Base-by-base conservation (phyloP, 2,888 invertebrate species). In the Onthophagus sagittarius region DNA sequence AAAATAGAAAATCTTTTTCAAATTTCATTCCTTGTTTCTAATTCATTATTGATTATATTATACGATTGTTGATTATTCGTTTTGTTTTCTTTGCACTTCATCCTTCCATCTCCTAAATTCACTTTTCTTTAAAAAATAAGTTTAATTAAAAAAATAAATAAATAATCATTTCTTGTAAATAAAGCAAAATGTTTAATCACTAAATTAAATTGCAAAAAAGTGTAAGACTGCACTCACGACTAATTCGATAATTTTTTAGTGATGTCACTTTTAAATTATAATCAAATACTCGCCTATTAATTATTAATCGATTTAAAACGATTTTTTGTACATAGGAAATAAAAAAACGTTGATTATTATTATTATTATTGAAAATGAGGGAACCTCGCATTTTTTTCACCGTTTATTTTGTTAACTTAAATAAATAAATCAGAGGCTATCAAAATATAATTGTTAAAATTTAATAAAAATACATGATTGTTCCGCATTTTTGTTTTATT, bases 351-450 rank as follows among this genome's bases (percentile, higher is more conserved):
- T 69, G 2, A 64, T 69, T 69, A 39, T 69, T 69, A 69, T 69
- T 69, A 69, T 72, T 67, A 33, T 64, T 64, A 31, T 72, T 13
- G 62, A 15, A 15, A 32, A 71, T n/a, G 23, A 3, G 23, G 23
- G 23, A 23, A 23, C 23, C 23, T 23, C 23, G 23, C 23, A 23
- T 23, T 23, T 23, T 23, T 23, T 23, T 23, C 23, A 23, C 23
- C 2, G 23, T 23, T 23, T 23, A 23, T 23, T 82, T 82, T 83
- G 83, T 83, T 83, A 81, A 82, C 79, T 79, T 79, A 77, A 79
- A 82, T 79, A 77, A 79, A 82, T 80, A 82, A 82, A 81, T 53
- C 39, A 11, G 11, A 11, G 39, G 39, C 39, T 53, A 53, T 53
- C 39, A 53, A 53, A 53, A 53, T 53, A 7, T 53, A 53, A 53